Conservation (phyloP, 2,797 vertebrate genomes). For the Sebastes iracundus region DNA sequence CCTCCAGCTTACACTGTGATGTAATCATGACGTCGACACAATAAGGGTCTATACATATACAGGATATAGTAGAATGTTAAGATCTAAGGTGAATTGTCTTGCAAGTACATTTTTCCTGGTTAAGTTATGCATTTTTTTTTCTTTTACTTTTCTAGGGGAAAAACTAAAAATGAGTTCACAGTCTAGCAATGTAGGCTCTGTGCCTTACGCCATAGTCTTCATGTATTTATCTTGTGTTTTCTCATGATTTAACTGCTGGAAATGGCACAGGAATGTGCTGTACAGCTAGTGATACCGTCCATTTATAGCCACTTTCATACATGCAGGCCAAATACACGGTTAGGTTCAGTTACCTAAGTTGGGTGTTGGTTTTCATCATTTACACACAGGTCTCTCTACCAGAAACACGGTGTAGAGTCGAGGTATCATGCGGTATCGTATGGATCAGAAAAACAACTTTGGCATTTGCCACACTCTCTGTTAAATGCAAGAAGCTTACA, state of each 20-base stretch:
- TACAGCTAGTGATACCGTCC: not conserved
- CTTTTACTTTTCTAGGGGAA: not conserved
- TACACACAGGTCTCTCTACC: not conserved
- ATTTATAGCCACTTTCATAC: not conserved
- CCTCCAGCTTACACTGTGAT: too few species aligned
- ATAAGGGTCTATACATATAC: not conserved
- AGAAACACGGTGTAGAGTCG: not conserved
- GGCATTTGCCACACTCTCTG: not conserved
- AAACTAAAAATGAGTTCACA: conserved; percentile 17
- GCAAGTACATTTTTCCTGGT: not conserved
- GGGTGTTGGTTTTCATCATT: not conserved
- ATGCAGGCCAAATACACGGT: not conserved
- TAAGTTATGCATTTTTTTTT: not conserved
- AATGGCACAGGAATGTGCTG: not conserved
- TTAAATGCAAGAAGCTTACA: conserved; percentile 3
- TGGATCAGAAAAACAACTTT: not conserved
- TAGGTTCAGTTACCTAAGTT: not conserved
- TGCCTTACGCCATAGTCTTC: not conserved
- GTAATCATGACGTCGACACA: too few species aligned
- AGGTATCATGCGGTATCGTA: not conserved
- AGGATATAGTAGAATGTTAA: not conserved
- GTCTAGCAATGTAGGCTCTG: not conserved
- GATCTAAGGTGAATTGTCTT: not conserved
- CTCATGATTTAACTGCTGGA: conserved; percentile 2
- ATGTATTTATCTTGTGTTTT: conserved; percentile 13